These are phyloP conservation scores for Callimico goeldii DNA, from an alignment of 2,797 vertebrate species.

Conservation along the genomic window DNA sequence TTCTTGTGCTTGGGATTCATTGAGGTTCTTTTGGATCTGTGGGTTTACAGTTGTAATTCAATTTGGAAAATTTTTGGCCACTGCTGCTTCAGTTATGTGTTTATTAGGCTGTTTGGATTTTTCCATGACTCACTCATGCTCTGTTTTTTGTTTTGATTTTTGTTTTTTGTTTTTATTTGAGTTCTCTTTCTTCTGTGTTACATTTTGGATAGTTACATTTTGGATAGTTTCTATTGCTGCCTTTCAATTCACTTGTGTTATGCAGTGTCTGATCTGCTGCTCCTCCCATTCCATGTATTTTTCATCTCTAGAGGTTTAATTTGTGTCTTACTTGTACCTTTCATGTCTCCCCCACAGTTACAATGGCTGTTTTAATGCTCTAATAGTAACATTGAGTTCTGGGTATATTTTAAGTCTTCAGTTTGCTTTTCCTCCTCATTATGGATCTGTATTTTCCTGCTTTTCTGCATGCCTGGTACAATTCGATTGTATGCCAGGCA, in stretches of 20 bases:
- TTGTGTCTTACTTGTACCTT: background rate
- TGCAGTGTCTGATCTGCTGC: background rate
- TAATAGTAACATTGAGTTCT: background rate
- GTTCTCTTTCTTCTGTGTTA: background rate
- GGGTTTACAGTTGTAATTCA: background rate
- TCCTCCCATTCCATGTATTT: background rate
- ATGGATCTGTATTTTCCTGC: background rate
- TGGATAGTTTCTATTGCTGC: background rate
- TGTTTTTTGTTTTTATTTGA: background rate
- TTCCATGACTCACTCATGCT: background rate
- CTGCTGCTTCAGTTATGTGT: background rate
- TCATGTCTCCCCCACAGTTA: background rate
- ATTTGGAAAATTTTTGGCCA: background rate
- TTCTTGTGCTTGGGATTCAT: background rate
- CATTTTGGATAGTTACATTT: background rate
- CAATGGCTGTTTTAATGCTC: background rate
- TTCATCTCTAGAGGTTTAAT: background rate
- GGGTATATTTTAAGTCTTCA: background rate
- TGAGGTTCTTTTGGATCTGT: background rate
- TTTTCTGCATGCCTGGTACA: background rate
- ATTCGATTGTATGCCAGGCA: background rate
- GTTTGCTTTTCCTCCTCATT: background rate
- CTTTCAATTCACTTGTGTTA: background rate
- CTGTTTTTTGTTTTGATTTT: background rate
- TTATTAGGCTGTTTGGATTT: background rate